Evolutionary conservation across 2,797 vertebrate genomes (phyloP).

Genomic region (Myotis findleyi): DNA sequence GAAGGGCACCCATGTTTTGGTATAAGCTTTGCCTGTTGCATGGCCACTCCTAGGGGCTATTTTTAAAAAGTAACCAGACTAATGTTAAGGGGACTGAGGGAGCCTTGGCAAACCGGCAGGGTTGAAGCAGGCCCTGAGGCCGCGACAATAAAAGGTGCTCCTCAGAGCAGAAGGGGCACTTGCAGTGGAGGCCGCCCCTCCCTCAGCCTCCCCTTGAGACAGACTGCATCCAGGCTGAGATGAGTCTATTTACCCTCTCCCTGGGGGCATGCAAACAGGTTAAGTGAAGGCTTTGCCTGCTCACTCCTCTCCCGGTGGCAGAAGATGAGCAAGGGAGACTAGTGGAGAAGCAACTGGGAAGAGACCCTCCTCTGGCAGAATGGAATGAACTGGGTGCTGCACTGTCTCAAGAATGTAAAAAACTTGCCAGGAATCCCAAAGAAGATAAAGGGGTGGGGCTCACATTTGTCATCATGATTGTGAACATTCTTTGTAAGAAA

Average conservation of each 20-base stretch:
- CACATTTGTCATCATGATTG: conserved; percentile 95
- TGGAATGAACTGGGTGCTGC: neutral
- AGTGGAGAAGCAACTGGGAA: neutral
- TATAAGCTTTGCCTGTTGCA: neutral
- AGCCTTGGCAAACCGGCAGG: neutral
- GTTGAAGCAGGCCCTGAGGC: neutral
- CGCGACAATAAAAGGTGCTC: neutral
- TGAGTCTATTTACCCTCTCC: neutral
- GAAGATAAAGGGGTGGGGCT: conserved; percentile 73
- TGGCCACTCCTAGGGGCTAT: neutral
- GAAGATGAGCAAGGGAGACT: neutral
- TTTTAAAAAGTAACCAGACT: neutral
- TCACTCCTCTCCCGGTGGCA: neutral
- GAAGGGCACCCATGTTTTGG: neutral
- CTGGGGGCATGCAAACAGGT: neutral
- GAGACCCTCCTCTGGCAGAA: neutral
- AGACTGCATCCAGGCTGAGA: neutral
- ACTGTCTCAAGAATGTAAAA: neutral
- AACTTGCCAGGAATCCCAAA: neutral
- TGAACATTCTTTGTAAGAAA: conserved; percentile 95
- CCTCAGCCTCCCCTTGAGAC: neutral
- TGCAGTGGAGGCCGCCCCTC: neutral
- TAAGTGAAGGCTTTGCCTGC: accelerated
- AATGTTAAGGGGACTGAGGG: neutral
- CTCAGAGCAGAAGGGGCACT: neutral